Evolutionary conservation across 2,888 invertebrate genomes (phyloP).

Genomic region (Anthophora plumipes): DNA sequence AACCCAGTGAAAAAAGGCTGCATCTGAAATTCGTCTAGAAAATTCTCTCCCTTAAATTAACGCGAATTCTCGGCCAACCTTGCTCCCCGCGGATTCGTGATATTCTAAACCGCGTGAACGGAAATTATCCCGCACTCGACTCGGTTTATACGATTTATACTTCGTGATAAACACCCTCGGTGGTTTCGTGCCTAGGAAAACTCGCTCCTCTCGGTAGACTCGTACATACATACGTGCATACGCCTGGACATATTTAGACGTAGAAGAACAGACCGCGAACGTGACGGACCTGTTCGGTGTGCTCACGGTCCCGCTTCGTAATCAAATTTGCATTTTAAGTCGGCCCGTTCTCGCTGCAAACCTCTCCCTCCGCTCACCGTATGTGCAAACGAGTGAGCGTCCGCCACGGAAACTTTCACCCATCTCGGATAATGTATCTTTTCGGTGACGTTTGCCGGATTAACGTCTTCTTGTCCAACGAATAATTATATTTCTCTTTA

Average conservation of each 20-base stretch:
- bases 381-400: background rate
- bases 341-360: conserved; percentile 24
- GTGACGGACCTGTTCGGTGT: conserved; percentile 26
- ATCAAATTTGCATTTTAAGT: conserved; percentile 75
- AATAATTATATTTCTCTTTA: conserved; percentile 16
- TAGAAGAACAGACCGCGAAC: conserved; percentile 10
- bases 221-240: background rate
- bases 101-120: background rate
- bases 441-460: conserved; percentile 33
- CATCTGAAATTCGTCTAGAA: too few species aligned
- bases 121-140: conserved; percentile 19
- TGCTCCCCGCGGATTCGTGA: background rate
- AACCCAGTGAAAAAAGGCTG: too few species aligned
- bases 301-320: conserved; percentile 56
- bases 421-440: conserved; percentile 38
- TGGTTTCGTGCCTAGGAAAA: background rate
- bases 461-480: conserved; percentile 35
- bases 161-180: conserved; percentile 21
- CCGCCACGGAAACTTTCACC: conserved; percentile 5
- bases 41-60: background rate
- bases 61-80: background rate
- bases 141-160: conserved; percentile 18
- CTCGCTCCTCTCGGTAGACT: conserved; percentile 6
- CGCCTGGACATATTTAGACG: conserved; percentile 22
- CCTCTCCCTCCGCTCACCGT: background rate